Evolutionary conservation across 2,797 vertebrate genomes (phyloP).

Genomic region (Chrosomus eos): DNA sequence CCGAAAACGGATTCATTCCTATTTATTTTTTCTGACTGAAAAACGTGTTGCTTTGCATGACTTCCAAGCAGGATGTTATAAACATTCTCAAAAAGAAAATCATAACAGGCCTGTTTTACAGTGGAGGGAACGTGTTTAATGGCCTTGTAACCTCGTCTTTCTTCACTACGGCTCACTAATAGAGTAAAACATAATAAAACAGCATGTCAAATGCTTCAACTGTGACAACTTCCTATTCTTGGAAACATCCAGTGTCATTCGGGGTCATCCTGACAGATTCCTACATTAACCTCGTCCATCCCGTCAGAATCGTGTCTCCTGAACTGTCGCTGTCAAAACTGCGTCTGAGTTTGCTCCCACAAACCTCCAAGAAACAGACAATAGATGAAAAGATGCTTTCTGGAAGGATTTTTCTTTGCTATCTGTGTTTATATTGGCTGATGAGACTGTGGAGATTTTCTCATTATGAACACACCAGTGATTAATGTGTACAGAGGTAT

Average conservation of each 20-base stretch:
- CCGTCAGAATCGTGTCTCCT: slow-evolving; percentile 44
- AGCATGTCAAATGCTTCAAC: slow-evolving; percentile 13
- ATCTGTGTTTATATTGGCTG: slow-evolving; percentile 53
- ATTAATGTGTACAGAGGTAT: slow-evolving; percentile 71
- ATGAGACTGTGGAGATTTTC: slow-evolving; percentile 65
- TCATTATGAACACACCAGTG: slow-evolving; percentile 66
- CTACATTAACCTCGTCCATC: slow-evolving; percentile 60
- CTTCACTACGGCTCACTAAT: slow-evolving; percentile 8
- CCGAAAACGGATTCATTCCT: background rate
- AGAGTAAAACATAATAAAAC: slow-evolving; percentile 30
- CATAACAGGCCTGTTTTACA: slow-evolving; percentile 16
- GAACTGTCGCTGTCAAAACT: slow-evolving; percentile 57
- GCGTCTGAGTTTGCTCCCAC: slow-evolving; percentile 12
- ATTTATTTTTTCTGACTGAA: slow-evolving; percentile 14
- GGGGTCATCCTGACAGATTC: slow-evolving; percentile 64
- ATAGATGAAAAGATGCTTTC: slow-evolving; percentile 60
- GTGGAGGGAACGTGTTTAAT: slow-evolving; percentile 29
- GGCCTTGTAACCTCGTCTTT: slow-evolving; percentile 27
- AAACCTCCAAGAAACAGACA: slow-evolving; percentile 48
- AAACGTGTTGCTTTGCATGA: slow-evolving; percentile 11
- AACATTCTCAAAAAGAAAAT: slow-evolving; percentile 24
- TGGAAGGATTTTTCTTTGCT: slow-evolving; percentile 64
- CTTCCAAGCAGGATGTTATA: slow-evolving; percentile 34
- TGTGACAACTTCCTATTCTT: slow-evolving; percentile 59
- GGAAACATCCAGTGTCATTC: slow-evolving; percentile 64